phyloP scores from a whole-genome alignment of 2,888 invertebrate species.

The Steromphala cineraria region DNA sequence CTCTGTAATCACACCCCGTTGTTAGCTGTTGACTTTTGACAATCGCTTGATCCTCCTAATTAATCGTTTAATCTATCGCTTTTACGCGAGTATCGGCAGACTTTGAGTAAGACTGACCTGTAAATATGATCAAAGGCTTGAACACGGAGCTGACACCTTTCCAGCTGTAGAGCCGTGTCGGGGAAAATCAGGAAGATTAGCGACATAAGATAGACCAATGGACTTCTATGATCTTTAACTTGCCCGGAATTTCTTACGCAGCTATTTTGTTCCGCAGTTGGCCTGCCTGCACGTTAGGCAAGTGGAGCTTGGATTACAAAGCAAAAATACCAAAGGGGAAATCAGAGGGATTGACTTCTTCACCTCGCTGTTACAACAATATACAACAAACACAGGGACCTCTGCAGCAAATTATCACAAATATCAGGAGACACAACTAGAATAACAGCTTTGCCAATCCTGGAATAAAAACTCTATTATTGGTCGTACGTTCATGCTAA shows the following conservation, averaged over 20 bases:
- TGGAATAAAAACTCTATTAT: no score
- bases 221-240: neutral
- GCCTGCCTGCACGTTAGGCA: neutral
- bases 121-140: neutral
- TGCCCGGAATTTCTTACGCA: neutral
- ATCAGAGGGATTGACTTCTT: neutral
- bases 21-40: neutral
- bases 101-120: neutral
- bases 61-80: neutral
- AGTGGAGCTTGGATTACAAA: neutral
- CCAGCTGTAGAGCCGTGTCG: neutral
- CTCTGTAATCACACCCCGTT: neutral
- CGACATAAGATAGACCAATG: neutral
- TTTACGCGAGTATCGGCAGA: neutral
- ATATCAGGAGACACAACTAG: neutral
- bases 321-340: conserved; percentile 6
- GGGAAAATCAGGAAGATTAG: neutral
- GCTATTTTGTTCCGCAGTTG: neutral
- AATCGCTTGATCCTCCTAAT: neutral
- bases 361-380: neutral
- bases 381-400: neutral
- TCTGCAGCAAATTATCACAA: neutral
- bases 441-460: neutral
- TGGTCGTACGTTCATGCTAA: no score
- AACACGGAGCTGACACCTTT: neutral